Percentiles rank a stretch among this genome's conserved stretches.
phyloP scores from a whole-genome alignment of 2,113 vertebrate genomes.

The Cyrtonyx montezumae region DNA sequence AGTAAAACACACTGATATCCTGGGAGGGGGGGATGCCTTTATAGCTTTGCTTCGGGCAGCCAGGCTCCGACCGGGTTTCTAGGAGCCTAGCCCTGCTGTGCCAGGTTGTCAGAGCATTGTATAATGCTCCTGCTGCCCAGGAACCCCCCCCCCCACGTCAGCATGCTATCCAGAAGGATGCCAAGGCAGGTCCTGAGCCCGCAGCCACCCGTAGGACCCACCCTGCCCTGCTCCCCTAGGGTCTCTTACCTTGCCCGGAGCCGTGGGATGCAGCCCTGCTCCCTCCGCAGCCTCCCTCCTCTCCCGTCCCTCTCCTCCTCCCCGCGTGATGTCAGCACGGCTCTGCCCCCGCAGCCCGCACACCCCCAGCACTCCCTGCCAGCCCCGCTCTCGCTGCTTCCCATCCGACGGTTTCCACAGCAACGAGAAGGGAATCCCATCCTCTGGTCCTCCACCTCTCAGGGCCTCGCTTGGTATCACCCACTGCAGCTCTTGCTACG shows the following conservation, averaged over 20 bases:
- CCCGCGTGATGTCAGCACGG: conserved; percentile 45
- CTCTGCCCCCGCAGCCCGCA: conserved; percentile 40
- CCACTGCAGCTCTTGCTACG: conserved; percentile 39
- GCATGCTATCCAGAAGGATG: not conserved
- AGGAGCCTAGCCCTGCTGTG: not conserved
- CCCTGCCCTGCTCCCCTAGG: not conserved
- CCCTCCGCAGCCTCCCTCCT: conserved; percentile 38
- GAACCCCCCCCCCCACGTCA: not conserved
- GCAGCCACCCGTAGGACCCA: accelerated
- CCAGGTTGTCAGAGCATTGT: not conserved
- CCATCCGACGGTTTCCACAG: conserved; percentile 52
- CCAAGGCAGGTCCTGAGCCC: not conserved
- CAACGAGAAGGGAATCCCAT: conserved; percentile 63
- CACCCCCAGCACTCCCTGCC: not conserved
- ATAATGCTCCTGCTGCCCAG: not conserved
- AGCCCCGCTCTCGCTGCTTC: not conserved
- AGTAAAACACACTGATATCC: not conserved
- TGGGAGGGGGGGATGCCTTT: not conserved
- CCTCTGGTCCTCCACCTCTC: conserved; percentile 2
- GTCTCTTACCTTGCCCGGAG: conserved; percentile 47
- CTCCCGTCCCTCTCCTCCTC: conserved; percentile 11
- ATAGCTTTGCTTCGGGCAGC: not conserved
- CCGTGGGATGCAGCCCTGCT: not conserved
- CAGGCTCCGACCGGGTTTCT: not conserved
- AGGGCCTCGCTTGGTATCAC: not conserved